Base-by-base conservation (phyloP, 2,113 vertebrate species). In the Oxyruncus cristatus region DNA sequence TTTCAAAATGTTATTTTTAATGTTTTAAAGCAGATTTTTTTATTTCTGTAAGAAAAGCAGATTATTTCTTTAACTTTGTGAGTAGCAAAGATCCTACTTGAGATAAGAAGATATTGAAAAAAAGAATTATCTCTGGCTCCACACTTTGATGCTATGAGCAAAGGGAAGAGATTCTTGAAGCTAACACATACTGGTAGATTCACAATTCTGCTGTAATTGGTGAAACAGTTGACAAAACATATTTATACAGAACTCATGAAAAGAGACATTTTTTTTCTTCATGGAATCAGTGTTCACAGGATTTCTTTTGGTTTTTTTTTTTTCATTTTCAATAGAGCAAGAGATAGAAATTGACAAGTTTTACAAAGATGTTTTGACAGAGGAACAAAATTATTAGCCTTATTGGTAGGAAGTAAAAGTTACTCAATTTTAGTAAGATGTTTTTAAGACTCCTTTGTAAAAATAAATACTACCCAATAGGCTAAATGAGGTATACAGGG, bases 91-190 rank as follows among this genome's bases (percentile, higher is more conserved):
- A 59, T 71, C 19, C 35, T 82, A 83, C 39, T 85, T 47, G 32
- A 85, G 49, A 53, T 65, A 71, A 68, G 27, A 39, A 89, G 16
- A 59, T 42, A 63, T 53, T 70, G 42, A 80, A 86, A 82, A 44
- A 79, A 82, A 77, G 18, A 76, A 88, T 66, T 88, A 63, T 90
- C 50, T 52, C 46, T 66, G 33, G 10, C 26, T 93, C 44, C 44
- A 71, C 67, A 74, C 30, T 85, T 93, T 47, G 82, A 67, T 92
- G 55, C 39, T 96, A 88, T 74, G 61, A 95, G 30, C 33, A 84
- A 94, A 95, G 50, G 78, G 16, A 94, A 93, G 88, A 71, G 8
- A 94, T 59, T 91, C 74, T 91, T 33, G 89, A 92, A 90, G 53
- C 17, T 70, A 59, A 79, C 85, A 93, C 47, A 77, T 67, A 79